Percentiles rank a stretch among this genome's conserved stretches.
These are phyloP conservation scores for Crossocerus cetratus DNA, from an alignment of 2,888 invertebrate genomes.

Conservation along the genomic window DNA sequence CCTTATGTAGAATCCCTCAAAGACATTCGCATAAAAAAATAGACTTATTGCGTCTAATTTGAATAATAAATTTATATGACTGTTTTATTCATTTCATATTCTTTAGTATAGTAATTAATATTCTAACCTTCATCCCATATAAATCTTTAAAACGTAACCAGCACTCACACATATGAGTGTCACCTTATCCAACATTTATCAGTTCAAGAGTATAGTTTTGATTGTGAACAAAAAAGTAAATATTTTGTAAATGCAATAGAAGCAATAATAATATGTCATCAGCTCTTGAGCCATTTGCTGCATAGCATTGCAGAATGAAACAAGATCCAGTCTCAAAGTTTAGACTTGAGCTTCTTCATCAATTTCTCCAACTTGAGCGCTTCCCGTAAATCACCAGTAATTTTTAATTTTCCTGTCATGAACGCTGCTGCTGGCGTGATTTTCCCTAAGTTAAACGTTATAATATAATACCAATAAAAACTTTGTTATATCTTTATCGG, in stretches of 20 bases:
- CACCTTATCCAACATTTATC: neutral
- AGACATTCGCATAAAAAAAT: too few species aligned
- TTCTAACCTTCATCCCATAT: neutral
- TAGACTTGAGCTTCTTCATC: slow-evolving; percentile 88
- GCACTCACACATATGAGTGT: neutral
- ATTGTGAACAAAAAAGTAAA: too few species aligned
- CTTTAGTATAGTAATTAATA: neutral
- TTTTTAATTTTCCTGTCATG: slow-evolving; percentile 97
- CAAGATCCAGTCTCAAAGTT: slow-evolving; percentile 76
- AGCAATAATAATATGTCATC: too few species aligned
- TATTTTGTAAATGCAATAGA: too few species aligned
- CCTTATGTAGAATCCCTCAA: too few species aligned
- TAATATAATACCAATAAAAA: too few species aligned
- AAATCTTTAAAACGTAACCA: neutral
- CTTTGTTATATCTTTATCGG: too few species aligned
- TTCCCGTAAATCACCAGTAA: slow-evolving; percentile 93
- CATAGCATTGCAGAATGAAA: neutral
- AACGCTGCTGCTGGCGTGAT: slow-evolving; percentile 95
- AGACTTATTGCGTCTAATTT: too few species aligned
- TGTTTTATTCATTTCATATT: neutral
- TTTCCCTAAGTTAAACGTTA: slow-evolving; percentile 80
- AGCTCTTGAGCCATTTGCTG: too few species aligned
- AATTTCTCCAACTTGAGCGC: slow-evolving; percentile 97
- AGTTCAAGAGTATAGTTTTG: too few species aligned
- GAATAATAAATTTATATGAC: neutral